Evolutionary conservation across 92 coral and sea anemone species (phyloP).

Genomic region (Phenganax subtilis): DNA sequence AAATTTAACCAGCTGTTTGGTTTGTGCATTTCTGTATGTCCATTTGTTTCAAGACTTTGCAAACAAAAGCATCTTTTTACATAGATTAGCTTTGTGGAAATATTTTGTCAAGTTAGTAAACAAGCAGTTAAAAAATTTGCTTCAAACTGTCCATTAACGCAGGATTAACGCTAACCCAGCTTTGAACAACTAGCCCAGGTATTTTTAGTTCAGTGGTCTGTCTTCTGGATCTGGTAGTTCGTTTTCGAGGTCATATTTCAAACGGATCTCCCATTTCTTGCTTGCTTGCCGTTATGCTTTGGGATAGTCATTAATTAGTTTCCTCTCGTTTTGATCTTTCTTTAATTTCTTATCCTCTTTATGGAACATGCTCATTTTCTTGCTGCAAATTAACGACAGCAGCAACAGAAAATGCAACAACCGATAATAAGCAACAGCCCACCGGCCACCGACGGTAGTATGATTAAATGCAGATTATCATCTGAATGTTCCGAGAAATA

Average conservation of each 20-base stretch:
- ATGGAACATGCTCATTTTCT: constrained; percentile 70
- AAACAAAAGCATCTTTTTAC: too few species aligned
- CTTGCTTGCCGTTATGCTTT: constrained; percentile 65
- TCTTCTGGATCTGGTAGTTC: too few species aligned
- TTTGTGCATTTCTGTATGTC: too few species aligned
- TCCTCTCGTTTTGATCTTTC: constrained; percentile 80
- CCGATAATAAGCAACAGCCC: constrained; percentile 69
- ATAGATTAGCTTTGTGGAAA: too few species aligned
- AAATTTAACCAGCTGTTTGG: too few species aligned
- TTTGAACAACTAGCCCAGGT: too few species aligned
- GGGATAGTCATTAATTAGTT: constrained; percentile 70
- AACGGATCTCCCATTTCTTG: constrained; percentile 72
- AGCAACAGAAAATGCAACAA: constrained; percentile 91
- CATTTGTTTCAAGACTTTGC: too few species aligned
- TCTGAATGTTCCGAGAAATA: constrained; percentile 43
- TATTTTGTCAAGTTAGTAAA: too few species aligned
- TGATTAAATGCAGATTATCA: constrained; percentile 64
- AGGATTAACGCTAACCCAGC: too few species aligned
- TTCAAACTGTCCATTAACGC: too few species aligned
- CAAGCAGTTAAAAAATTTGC: too few species aligned
- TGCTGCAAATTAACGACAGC: constrained; percentile 82
- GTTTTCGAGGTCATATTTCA: constrained; percentile 77
- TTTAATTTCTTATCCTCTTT: constrained; percentile 81
- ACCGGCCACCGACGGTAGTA: constrained; percentile 68
- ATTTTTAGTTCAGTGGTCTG: too few species aligned